Evolutionary conservation across 2,888 invertebrate species (phyloP).

Genomic region (Eucera pruinosa): DNA sequence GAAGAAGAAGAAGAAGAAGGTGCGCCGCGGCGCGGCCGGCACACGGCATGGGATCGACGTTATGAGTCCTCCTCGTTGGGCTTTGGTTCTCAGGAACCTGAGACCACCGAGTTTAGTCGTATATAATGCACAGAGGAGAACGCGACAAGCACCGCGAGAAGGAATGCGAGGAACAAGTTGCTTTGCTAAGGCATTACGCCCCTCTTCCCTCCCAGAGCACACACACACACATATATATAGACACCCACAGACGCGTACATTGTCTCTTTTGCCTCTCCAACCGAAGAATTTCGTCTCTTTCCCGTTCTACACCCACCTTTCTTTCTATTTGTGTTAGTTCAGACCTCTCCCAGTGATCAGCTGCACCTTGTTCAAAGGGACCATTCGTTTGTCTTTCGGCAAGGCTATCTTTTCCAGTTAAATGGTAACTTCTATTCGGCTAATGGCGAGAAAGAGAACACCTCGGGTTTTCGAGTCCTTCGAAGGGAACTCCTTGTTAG

Average conservation of each 20-base stretch:
- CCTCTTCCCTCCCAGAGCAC: not conserved
- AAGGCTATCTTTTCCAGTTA: not conserved
- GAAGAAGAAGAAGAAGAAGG: too few species aligned
- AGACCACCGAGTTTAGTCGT: slow-evolving; percentile 73
- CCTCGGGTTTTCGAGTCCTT: too few species aligned
- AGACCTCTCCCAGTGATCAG: not conserved
- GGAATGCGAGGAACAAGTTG: slow-evolving; percentile 46
- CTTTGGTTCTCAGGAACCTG: slow-evolving; percentile 78
- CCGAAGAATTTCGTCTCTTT: not conserved
- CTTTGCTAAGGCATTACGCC: slow-evolving; percentile 38
- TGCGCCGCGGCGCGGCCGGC: slow-evolving; percentile 73
- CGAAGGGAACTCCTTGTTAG: too few species aligned
- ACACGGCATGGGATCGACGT: slow-evolving; percentile 54
- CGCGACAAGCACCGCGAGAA: slow-evolving; percentile 56
- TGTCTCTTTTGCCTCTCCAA: slow-evolving; percentile 4
- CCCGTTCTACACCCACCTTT: not conserved
- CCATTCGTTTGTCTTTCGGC: not conserved
- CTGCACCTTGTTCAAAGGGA: not conserved
- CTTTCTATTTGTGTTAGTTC: slow-evolving; percentile 9
- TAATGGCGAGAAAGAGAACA: too few species aligned
- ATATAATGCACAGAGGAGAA: slow-evolving; percentile 65
- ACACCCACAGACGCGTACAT: not conserved
- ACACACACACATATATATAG: too few species aligned
- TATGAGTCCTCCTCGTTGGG: slow-evolving; percentile 58
- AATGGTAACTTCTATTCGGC: not conserved